Evolutionary conservation across 2,113 vertebrate genomes (phyloP).

Genomic region (Xiphias gladius): DNA sequence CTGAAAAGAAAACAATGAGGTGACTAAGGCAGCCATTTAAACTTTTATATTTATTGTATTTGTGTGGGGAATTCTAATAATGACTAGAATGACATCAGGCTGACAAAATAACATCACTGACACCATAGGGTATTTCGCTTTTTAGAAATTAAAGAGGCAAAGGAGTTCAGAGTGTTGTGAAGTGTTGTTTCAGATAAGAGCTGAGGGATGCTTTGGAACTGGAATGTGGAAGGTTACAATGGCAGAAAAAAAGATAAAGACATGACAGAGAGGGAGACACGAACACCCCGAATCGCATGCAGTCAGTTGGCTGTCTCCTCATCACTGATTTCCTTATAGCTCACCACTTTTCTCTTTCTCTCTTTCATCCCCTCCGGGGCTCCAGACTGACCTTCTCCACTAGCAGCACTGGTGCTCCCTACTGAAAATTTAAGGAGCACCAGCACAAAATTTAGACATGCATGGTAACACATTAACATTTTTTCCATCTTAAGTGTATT

Average conservation of each 20-base stretch:
- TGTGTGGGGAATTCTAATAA: neutral
- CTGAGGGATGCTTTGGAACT: neutral
- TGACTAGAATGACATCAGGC: neutral
- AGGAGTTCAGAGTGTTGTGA: slow-evolving; percentile 6
- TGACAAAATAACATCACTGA: neutral
- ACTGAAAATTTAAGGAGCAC: too few relatives aligned
- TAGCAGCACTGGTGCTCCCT: too few relatives aligned
- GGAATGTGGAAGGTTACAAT: neutral
- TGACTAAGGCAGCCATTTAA: neutral
- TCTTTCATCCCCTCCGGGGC: slow-evolving; percentile 18
- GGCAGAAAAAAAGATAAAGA: slow-evolving; percentile 23
- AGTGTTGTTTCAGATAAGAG: neutral
- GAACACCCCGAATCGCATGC: neutral
- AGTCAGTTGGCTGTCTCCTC: slow-evolving; percentile 4
- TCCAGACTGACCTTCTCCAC: too few relatives aligned
- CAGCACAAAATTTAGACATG: too few relatives aligned
- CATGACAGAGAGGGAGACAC: slow-evolving; percentile 13
- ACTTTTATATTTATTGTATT: neutral
- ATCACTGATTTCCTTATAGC: slow-evolving; percentile 56
- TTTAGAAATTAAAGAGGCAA: neutral
- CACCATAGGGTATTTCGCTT: neutral
- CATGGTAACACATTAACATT: too few relatives aligned
- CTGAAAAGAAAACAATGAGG: neutral
- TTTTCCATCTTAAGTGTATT: too few relatives aligned
- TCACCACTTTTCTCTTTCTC: slow-evolving; percentile 45